phyloP scores from a whole-genome alignment of 2,797 vertebrate genomes.

The Ataeniobius toweri region DNA sequence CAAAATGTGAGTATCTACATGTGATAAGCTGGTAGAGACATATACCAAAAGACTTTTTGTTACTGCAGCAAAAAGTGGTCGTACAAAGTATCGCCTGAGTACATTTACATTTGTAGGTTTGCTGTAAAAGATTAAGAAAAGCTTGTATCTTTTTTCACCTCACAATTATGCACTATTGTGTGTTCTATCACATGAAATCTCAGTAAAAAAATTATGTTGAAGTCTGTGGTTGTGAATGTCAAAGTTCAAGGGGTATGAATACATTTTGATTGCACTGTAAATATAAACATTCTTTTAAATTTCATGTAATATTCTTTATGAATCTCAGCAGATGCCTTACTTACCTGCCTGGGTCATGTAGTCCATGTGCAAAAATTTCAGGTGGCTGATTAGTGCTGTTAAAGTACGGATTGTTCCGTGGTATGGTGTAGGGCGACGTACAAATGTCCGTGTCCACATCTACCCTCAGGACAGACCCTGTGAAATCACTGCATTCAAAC shows the following conservation, averaged over 20 bases:
- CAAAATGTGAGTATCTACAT: background rate
- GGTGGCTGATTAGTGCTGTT: slow-evolving; percentile 99
- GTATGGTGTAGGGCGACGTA: slow-evolving; percentile 89
- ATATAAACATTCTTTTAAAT: too few species aligned
- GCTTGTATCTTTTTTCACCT: background rate
- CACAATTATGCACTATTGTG: background rate
- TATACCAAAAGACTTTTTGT: background rate
- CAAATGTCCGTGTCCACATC: slow-evolving; percentile 93
- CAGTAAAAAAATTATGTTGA: background rate
- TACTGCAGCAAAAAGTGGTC: too few species aligned
- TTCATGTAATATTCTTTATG: background rate
- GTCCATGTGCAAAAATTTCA: slow-evolving; percentile 96
- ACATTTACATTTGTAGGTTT: background rate
- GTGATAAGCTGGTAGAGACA: background rate
- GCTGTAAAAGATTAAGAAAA: background rate
- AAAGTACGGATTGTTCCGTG: slow-evolving; percentile 94
- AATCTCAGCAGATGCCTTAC: slow-evolving; percentile 55
- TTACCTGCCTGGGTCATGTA: slow-evolving; percentile 98
- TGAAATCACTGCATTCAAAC: slow-evolving; percentile 90
- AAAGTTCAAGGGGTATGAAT: too few species aligned
- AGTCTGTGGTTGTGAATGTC: background rate
- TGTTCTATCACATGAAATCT: background rate
- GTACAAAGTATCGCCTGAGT: background rate
- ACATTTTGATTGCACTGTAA: too few species aligned
- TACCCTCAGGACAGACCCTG: slow-evolving; percentile 93